Evolutionary conservation across 2,888 invertebrate genomes (phyloP).

Genomic region (Conistra vaccinii): DNA sequence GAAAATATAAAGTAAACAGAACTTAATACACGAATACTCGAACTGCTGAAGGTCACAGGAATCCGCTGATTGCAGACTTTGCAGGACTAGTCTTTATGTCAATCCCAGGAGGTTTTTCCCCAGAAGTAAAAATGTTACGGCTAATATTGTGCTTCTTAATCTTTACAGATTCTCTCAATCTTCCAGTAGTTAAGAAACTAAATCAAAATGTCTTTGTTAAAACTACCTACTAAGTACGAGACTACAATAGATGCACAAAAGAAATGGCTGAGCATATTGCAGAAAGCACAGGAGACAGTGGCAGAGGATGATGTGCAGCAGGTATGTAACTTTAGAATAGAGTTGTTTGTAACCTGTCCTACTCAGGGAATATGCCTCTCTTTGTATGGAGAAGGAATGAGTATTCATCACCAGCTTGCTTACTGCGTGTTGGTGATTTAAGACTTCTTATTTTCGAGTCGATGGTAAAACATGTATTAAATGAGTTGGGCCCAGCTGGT

Average conservation of each 20-base stretch:
- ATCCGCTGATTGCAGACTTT: neutral
- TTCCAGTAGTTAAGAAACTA: neutral
- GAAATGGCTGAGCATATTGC: constrained; percentile 66
- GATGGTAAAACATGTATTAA: too few relatives aligned
- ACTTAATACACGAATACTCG: too few relatives aligned
- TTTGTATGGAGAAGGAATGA: too few relatives aligned
- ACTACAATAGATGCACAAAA: constrained; percentile 58
- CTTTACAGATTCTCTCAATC: neutral
- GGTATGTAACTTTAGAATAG: constrained; percentile 47
- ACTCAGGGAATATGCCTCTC: too few relatives aligned
- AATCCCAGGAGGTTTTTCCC: neutral
- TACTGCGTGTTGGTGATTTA: too few relatives aligned
- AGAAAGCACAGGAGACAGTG: constrained; percentile 53
- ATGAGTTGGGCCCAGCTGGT: too few relatives aligned
- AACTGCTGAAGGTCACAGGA: neutral
- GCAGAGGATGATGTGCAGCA: constrained; percentile 63
- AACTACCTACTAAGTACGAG: constrained; percentile 36
- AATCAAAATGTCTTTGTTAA: constrained; percentile 51
- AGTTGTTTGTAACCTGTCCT: neutral
- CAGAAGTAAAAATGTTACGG: neutral
- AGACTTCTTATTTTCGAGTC: too few relatives aligned
- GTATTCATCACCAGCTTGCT: too few relatives aligned
- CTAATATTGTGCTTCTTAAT: neutral
- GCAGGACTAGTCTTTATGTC: neutral
- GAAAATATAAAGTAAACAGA: too few relatives aligned